A percentile compares a stretch with the other conserved stretches of the same genome.
Conservation (phyloP, 2,113 vertebrate species). For the Gallinago jamesoni region DNA sequence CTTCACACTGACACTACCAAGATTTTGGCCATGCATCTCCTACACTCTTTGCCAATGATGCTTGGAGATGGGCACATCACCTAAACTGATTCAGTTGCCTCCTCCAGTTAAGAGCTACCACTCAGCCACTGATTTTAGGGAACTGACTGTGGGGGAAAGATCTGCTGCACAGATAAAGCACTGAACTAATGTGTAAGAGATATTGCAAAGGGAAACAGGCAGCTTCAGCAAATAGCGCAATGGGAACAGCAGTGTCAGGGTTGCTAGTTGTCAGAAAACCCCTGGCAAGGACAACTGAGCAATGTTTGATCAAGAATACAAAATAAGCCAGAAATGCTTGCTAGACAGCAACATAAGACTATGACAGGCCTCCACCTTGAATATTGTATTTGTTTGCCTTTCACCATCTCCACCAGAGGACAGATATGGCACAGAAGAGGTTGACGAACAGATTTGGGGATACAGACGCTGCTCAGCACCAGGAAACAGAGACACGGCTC, state of each 20-base stretch:
- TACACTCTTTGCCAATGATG: not conserved
- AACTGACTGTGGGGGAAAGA: not conserved
- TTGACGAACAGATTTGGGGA: not conserved
- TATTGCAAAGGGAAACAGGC: not conserved
- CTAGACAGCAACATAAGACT: not conserved
- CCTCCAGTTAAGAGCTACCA: not conserved
- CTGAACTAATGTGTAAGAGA: not conserved
- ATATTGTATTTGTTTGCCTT: not conserved
- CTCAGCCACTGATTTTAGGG: not conserved
- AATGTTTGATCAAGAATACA: not conserved
- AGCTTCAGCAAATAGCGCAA: not conserved
- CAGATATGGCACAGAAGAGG: not conserved
- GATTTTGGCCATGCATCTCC: not conserved
- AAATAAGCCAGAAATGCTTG: not conserved
- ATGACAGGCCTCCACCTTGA: not conserved
- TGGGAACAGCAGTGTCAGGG: not conserved
- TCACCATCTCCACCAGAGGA: not conserved
- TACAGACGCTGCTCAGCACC: not conserved
- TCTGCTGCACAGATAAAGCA: not conserved
- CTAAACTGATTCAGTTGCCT: not conserved
- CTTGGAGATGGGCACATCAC: not conserved
- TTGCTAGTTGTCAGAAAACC: not conserved
- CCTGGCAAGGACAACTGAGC: not conserved
- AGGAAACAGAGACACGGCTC: not conserved
- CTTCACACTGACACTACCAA: not conserved